Percentiles rank a stretch among this genome's conserved stretches.
These are phyloP conservation scores for Leucosticte australis DNA, from an alignment of 2,113 vertebrate species.

Conservation along the genomic window DNA sequence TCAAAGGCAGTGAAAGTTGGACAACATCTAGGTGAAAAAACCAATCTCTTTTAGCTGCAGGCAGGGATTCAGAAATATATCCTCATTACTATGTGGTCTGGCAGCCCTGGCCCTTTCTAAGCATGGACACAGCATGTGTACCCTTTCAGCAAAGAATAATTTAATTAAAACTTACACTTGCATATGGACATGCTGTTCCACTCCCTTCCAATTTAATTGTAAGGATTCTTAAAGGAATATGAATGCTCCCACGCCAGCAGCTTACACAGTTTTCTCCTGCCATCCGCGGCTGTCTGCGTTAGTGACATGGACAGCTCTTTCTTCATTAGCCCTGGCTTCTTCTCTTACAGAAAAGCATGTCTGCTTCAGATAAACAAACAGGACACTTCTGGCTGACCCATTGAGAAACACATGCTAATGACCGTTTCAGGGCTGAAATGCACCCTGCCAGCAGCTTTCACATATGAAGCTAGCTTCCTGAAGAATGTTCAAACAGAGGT, in stretches of 20 bases:
- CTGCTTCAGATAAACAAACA: not conserved
- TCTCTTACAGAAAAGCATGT: not conserved
- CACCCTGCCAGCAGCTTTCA: not conserved
- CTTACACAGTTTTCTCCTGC: not conserved
- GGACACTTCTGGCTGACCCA: not conserved
- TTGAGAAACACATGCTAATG: not conserved
- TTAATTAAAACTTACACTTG: conserved; percentile 32
- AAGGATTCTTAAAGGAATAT: not conserved
- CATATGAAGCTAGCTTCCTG: not conserved
- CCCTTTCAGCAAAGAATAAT: not conserved
- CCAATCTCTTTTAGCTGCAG: not conserved
- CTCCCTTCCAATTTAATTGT: not conserved
- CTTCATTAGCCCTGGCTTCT: not conserved
- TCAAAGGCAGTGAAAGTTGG: conserved; percentile 1
- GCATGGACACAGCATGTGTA: not conserved
- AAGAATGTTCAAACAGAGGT: not conserved
- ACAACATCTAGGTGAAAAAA: not conserved
- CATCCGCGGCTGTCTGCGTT: not conserved
- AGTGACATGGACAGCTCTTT: not conserved
- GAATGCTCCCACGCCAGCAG: not conserved
- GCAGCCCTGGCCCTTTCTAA: not conserved
- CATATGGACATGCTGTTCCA: not conserved
- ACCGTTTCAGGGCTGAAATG: not conserved
- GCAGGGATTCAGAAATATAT: not conserved
- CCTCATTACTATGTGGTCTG: not conserved